Evolutionary conservation across 2,888 invertebrate genomes (phyloP), one percentile per base, ranked within the genome.

Genomic region (Schrankia costaestrigalis): DNA sequence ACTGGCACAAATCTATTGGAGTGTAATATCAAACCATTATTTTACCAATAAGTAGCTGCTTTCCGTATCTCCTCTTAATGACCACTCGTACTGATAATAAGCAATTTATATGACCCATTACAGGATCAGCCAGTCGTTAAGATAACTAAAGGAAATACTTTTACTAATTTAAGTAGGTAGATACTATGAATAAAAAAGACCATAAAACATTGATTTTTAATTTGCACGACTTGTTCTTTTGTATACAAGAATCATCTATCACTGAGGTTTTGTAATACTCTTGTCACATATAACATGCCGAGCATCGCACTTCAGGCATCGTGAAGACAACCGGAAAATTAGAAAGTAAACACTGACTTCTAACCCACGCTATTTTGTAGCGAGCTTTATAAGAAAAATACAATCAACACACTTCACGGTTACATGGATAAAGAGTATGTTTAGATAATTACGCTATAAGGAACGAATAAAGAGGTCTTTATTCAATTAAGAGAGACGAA

Each of bases 291-390:
- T 64, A 65, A 65, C 64, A 71, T 71, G 57, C 67, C 68, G 63
- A 44, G 56, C 74, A 61, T 62, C 63, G 55, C 67, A 57, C 61
- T 63, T 66, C 66, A 72, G 74, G 75, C 71, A 63, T 71, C 68
- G 78, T 62, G 78, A 72, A 81, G 85, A 85, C 84, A 85, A 71
- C 78, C 84, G 82, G 83, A 85, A 85, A 85, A 86, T 86, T 82
- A 84, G 71, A 84, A 81, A 82, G 74, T 77, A 81, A 81, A 84
- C 73, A 82, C 57, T 61, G 66, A 63, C 72, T 71, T 67, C 63
- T 62, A 61, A 55, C 59, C 52, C 50, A 47, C 49, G 45, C 53
- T 67, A 63, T 71, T 63, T 63, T 59, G 59, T 63, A 51, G 45
- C 45, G 57, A 62, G 52, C 62, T 63, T 62, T 55, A 61, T 59